These are phyloP conservation scores for Macrosiphum euphorbiae DNA, from an alignment of 2,888 invertebrate genomes.

Conservation along the genomic window DNA sequence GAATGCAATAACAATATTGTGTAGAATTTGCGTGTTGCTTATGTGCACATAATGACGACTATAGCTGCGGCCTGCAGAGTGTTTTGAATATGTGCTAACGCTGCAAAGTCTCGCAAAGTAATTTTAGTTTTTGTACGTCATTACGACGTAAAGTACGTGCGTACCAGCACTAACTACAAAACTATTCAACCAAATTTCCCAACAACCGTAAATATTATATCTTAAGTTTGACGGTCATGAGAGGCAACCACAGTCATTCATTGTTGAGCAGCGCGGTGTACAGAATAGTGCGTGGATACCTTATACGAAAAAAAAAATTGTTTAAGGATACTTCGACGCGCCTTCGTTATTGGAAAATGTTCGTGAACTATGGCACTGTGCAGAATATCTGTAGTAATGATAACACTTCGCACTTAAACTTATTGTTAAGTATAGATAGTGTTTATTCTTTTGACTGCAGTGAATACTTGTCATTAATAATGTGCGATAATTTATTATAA, in stretches of 20 bases:
- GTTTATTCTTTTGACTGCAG: neutral
- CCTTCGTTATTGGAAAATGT: constrained; percentile 11
- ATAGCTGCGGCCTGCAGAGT: neutral
- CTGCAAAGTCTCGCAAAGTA: neutral
- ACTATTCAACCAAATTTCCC: constrained; percentile 21
- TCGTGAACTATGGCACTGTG: neutral
- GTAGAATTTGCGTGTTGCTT: neutral
- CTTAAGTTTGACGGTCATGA: neutral
- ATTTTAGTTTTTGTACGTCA: constrained; percentile 31
- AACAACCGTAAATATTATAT: neutral
- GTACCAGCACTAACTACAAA: neutral
- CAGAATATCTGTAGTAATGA: neutral
- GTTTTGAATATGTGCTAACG: neutral
- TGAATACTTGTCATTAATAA: neutral
- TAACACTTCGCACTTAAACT: neutral
- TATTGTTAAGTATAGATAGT: neutral
- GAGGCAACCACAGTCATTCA: neutral
- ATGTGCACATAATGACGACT: neutral
- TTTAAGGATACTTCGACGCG: neutral
- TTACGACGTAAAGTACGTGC: neutral
- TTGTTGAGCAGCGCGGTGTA: neutral
- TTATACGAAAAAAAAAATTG: neutral
- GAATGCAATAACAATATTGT: neutral
- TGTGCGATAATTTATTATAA: neutral
- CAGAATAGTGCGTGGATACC: neutral